Base-by-base conservation (phyloP, 2,113 vertebrate genomes). In the Trichechus manatus region DNA sequence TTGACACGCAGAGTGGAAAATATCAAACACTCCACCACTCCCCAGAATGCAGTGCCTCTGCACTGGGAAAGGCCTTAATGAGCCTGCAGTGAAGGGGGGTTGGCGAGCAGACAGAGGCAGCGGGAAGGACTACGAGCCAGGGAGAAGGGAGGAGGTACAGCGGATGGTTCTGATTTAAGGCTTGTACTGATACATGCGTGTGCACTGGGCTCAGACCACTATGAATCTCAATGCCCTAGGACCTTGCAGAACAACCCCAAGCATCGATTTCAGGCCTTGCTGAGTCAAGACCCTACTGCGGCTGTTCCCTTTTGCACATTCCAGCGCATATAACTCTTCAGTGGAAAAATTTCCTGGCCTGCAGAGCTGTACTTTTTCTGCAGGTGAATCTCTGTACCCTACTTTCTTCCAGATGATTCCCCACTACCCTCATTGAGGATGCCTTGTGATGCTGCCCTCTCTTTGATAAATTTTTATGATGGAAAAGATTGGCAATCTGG, bases 1-100 rank as follows among this genome's bases (percentile, higher is more conserved):
- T 99, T 99, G 99, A 99, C 99, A 99, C 99, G 98, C 99, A 98
- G 99, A 99, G 99, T 99, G 99, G 99, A 99, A 99, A 99, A 99
- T 99, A 99, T 99, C 98, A 99, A 99, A 98, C 98, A 97, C 98
- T 98, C 96, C 98, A 96, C 98, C 98, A 77, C 98, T 98, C 96
- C 97, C 98, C 98, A 85, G 96, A 98, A 98, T 0, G 5, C 97
- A 90, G 98, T 89, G 98, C 97, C 97, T 97, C 97, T 96, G 98
- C 77, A 25, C 98, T 97, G 97, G 98, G 97, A 97, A 98, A 98
- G 90, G 98, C 95, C 98, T 97, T 98, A 98, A 98, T 98, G 98
- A 99, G 98, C 97, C 98, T 98, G 98, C 44, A 1, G 77, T 11
- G 96, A 79, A 83, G 95, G 91, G 84, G 82, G 87, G 87, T 23